phyloP scores from a whole-genome alignment of 2,797 vertebrate genomes.

The Coranthus polyacanthus region DNA sequence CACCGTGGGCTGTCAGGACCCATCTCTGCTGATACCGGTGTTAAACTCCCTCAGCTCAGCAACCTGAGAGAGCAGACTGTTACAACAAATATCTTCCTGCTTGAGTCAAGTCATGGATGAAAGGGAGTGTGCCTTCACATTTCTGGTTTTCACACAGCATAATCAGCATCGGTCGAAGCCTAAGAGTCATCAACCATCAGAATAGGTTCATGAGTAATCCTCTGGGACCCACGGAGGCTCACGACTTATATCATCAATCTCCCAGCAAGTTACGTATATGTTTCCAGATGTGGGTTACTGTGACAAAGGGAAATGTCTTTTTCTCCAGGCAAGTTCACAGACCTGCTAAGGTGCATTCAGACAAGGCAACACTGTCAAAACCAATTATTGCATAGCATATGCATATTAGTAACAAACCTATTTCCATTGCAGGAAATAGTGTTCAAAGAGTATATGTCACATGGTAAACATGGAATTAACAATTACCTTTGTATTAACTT shows the following conservation, averaged over 20 bases:
- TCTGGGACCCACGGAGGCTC: constrained; percentile 20
- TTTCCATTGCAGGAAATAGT: too few relatives aligned
- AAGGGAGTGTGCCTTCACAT: constrained; percentile 24
- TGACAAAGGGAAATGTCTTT: constrained; percentile 16
- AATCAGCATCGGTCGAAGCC: constrained; percentile 35
- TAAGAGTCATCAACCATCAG: constrained; percentile 24
- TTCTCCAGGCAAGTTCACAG: not conserved
- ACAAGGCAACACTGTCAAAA: too few relatives aligned
- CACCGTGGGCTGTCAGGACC: constrained; percentile 59
- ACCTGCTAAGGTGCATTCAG: not conserved
- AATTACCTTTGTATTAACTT: too few relatives aligned
- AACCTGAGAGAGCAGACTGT: constrained; percentile 32
- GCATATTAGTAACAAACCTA: too few relatives aligned
- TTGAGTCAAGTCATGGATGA: constrained; percentile 29
- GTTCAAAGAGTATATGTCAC: too few relatives aligned
- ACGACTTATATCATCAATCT: constrained; percentile 29
- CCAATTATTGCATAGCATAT: too few relatives aligned
- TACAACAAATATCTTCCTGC: constrained; percentile 11
- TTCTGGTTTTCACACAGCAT: constrained; percentile 27
- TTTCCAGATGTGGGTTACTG: constrained; percentile 42
- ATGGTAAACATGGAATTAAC: too few relatives aligned
- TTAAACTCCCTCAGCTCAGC: constrained; percentile 28
- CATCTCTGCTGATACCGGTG: constrained; percentile 37
- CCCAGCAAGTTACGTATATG: constrained; percentile 26
- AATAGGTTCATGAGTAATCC: constrained; percentile 28